A percentile compares a stretch with the other conserved stretches of the same genome.
Conservation (phyloP, 1,140 invertebrate genomes). For the Tribolium castaneum region DNA sequence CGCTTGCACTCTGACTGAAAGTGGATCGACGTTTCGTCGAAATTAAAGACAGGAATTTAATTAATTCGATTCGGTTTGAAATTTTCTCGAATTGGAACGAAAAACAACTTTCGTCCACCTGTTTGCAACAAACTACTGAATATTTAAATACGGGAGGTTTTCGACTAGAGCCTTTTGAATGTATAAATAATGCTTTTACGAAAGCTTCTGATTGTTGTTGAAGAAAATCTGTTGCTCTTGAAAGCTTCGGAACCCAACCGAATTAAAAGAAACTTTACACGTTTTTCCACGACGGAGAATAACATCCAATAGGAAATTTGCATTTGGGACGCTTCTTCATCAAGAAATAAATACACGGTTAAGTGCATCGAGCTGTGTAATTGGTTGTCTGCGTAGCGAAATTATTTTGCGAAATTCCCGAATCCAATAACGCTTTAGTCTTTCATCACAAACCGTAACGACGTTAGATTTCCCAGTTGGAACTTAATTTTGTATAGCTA, state of each 20-base stretch:
- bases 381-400: neutral
- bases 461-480: neutral
- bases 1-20: neutral
- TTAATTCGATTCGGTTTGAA: constrained; percentile 5
- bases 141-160: constrained; percentile 33
- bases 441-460: neutral
- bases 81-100: neutral
- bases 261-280: constrained; percentile 23
- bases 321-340: too few species aligned
- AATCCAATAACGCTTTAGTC: neutral
- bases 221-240: constrained; percentile 22
- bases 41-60: constrained; percentile 15
- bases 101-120: constrained; percentile 10
- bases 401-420: neutral
- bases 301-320: too few species aligned
- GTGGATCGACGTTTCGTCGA: neutral
- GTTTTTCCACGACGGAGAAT: too few species aligned
- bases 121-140: constrained; percentile 13
- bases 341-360: neutral
- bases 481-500: neutral
- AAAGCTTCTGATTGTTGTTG: constrained; percentile 9
- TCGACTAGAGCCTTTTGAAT: constrained; percentile 35
- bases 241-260: neutral
- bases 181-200: constrained; percentile 42
- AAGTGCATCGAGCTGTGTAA: neutral